Base-by-base conservation (phyloP, 2,797 vertebrate species). In the Cuculus canorus region DNA sequence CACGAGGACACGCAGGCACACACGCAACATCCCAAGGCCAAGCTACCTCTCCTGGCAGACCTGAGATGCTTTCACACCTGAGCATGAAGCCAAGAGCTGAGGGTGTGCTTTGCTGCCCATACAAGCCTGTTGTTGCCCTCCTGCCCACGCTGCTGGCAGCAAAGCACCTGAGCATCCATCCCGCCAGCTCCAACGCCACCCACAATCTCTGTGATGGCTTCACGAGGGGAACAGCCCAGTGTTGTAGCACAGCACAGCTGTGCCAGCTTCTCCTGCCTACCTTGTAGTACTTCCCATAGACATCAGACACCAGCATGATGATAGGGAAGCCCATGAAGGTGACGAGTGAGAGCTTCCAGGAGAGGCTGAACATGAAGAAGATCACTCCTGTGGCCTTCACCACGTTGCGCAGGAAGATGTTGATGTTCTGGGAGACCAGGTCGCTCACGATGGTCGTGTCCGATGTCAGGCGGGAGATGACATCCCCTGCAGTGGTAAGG, bases 361-460 rank as follows among this genome's bases (percentile, higher is more conserved):
- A 99, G 89, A 99, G 98, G 93, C 97, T 97, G 93, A 98, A 99
- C 99, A 99, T 99, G 97, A 99, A 99, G 96, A 98, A 96, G 88
- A 98, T 98, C 86, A 98, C 98, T 10, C 99, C 99, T 0, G 96
- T 81, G n/a, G 97, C 98, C 95, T 99, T 99, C 91, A 99, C 98
- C 28, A 96, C 24, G 30, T 98, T 99, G 88, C 98, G 98, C 96
- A 99, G 96, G 97, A 99, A 99, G 96, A 99, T 65, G 96, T 99
- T 99, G 96, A 99, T 94, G 32, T 99, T 99, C 97, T 98, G 98
- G 19, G 99, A 99, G 82, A 99, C 98, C 88, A 99, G 98, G 96
- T 99, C 98, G 2, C 99, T 99, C 96, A 99, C 98, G 63, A 99
- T 99, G 61, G 99, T 99, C 17, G 99, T 99, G 98, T 99, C 99